These are phyloP conservation scores for Caiman crocodilus DNA, from an alignment of 2,797 vertebrate genomes.

Conservation along the genomic window DNA sequence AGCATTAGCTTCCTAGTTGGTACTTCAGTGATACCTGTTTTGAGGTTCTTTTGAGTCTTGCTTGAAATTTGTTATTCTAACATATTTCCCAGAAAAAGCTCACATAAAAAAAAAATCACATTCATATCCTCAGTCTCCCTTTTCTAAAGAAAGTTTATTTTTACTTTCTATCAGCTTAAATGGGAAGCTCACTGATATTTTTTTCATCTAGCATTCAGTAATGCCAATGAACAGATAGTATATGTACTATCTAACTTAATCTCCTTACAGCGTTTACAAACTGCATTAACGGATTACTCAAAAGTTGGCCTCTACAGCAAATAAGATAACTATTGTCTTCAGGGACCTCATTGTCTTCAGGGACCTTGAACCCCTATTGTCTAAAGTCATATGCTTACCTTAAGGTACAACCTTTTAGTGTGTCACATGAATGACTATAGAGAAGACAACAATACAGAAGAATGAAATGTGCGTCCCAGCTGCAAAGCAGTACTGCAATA, in stretches of 20 bases:
- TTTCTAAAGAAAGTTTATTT: slow-evolving; percentile 72
- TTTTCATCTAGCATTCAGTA: not conserved
- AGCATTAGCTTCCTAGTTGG: not conserved
- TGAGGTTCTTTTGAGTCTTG: slow-evolving; percentile 45
- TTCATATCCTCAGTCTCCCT: slow-evolving; percentile 50
- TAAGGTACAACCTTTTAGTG: slow-evolving; percentile 41
- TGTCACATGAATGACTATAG: slow-evolving; percentile 26
- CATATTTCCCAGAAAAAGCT: slow-evolving; percentile 70
- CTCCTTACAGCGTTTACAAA: slow-evolving; percentile 16
- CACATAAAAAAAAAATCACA: slow-evolving; percentile 21
- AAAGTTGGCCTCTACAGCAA: slow-evolving; percentile 14
- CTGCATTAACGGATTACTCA: slow-evolving; percentile 29
- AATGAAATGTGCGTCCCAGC: slow-evolving; percentile 19
- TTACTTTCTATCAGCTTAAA: slow-evolving; percentile 66
- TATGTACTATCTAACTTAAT: slow-evolving; percentile 56
- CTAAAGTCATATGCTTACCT: slow-evolving; percentile 18
- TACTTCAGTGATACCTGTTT: slow-evolving; percentile 52
- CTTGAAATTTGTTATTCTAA: slow-evolving; percentile 57
- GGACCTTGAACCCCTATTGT: not conserved
- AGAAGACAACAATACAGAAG: slow-evolving; percentile 29
- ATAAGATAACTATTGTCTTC: slow-evolving; percentile 21
- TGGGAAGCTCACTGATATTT: slow-evolving; percentile 59
- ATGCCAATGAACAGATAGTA: slow-evolving; percentile 34
- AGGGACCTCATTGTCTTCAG: not conserved
- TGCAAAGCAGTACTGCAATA: slow-evolving; percentile 28